These are phyloP conservation scores for Mechanitis mazaeus DNA, from an alignment of 2,888 invertebrate species.

Conservation along the genomic window DNA sequence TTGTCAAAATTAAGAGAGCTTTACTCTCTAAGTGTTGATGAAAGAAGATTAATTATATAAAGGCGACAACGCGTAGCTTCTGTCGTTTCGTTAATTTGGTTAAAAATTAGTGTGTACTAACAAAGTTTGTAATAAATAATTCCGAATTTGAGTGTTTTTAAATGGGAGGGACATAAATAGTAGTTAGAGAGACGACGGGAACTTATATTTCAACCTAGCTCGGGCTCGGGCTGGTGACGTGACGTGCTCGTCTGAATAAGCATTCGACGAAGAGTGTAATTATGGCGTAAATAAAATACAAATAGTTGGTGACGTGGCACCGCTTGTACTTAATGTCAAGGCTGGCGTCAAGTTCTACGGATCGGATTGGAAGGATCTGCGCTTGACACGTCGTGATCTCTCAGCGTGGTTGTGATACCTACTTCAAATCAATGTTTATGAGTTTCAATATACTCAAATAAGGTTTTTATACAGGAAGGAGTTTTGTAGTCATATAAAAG, in stretches of 20 bases:
- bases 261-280: slow-evolving; percentile 30
- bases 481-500: neutral
- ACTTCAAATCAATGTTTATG: slow-evolving; percentile 10
- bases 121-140: slow-evolving; percentile 22
- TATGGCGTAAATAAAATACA: slow-evolving; percentile 29
- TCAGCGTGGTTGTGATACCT: slow-evolving; percentile 25
- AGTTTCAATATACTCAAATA: slow-evolving; percentile 14
- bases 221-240: slow-evolving; percentile 11
- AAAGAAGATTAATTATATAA: slow-evolving; percentile 18
- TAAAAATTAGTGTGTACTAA: slow-evolving; percentile 20
- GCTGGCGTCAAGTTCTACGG: slow-evolving; percentile 27
- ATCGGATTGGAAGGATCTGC: slow-evolving; percentile 13
- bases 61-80: slow-evolving; percentile 12
- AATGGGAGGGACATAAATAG: slow-evolving; percentile 12
- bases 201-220: slow-evolving; percentile 10
- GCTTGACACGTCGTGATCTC: slow-evolving; percentile 34
- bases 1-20: slow-evolving; percentile 23
- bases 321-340: slow-evolving; percentile 36
- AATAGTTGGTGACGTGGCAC: slow-evolving; percentile 27
- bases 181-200: slow-evolving; percentile 9
- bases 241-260: slow-evolving; percentile 12
- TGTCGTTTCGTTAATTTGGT: slow-evolving; percentile 21
- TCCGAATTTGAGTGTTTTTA: slow-evolving; percentile 13
- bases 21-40: slow-evolving; percentile 11
- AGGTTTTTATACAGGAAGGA: slow-evolving; percentile 5